Evolutionary conservation across 2,797 vertebrate species (phyloP), one percentile per base, ranked within the genome.

Genomic region (Phrynocephalus guinanensis): DNA sequence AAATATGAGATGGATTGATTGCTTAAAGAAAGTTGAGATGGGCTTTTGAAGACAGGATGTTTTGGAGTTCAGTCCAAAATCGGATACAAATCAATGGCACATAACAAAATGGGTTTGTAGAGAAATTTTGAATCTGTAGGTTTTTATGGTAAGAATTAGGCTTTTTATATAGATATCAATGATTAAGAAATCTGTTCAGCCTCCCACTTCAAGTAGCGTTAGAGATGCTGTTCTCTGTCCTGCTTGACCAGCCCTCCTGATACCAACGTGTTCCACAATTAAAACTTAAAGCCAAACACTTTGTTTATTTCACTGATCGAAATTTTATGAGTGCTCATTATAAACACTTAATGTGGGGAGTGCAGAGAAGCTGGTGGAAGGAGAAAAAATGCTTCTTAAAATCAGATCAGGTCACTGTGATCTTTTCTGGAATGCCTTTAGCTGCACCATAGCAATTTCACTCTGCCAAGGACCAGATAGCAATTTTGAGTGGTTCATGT

Each of bases 401-500:
- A 28, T 68, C n/a, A 70, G 33, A 82, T 0, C 67, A 5, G 63
- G 28, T 86, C 86, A 72, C 10, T 11, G 0, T 18, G 28, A 26
- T 72, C 44, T 89, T 28, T 26, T 70, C 85, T 81, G 30, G 44
- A 89, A 86, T 86, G 83, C 73, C 70, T 89, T 89, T 72, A 52
- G 6, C 38, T 87, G n/a, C 16, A 22, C 50, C 81, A n/a, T 1
- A 13, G 77, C 72, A 87, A 76, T 83, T 86, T 86, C 26, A 38
- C 16, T 75, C 18, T 75, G 73, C 38, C 33, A 80, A 60, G 68
- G 70, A 72, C 60, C 66, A 75, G 81, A 76, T 38, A 80, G 82
- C 76, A 86, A 84, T 90, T 90, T 85, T 84, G 48, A 84, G 33
- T 78, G 50, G 83, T 75, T 88, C 80, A 81, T 88, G 87, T 75